phyloP scores from a whole-genome alignment of 2,888 invertebrate genomes.

The Cremastobaeus sp. region DNA sequence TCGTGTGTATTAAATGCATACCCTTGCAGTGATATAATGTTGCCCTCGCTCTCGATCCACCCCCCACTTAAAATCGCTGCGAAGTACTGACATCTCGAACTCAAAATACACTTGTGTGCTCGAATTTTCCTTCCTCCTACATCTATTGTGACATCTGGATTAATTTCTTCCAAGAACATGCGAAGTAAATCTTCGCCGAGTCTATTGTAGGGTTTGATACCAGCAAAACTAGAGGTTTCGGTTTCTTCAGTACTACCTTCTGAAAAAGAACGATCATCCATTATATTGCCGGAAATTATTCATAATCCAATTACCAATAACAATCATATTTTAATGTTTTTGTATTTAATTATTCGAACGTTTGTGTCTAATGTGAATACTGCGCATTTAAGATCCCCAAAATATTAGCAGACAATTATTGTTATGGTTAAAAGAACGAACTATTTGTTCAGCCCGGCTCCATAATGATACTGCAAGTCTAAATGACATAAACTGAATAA shows the following conservation, averaged over 20 bases:
- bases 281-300: background rate
- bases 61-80: conserved; percentile 93
- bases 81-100: conserved; percentile 95
- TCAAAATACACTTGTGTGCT: conserved; percentile 94
- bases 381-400: too few relatives aligned
- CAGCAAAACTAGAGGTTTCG: conserved; percentile 77
- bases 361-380: too few relatives aligned
- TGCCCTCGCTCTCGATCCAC: conserved; percentile 88
- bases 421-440: too few relatives aligned
- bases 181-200: conserved; percentile 91
- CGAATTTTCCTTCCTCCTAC: conserved; percentile 89
- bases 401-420: too few relatives aligned
- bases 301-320: background rate
- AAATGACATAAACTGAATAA: too few relatives aligned
- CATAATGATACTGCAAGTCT: too few relatives aligned
- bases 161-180: conserved; percentile 95
- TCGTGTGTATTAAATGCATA: conserved; percentile 71
- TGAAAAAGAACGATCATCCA: conserved; percentile 51
- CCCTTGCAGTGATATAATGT: conserved; percentile 91
- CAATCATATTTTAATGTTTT: too few relatives aligned
- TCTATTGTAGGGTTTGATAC: conserved; percentile 77
- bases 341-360: too few relatives aligned
- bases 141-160: conserved; percentile 91
- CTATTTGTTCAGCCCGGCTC: too few relatives aligned
- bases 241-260: conserved; percentile 79